These are phyloP conservation scores for Oegoconia quadripuncta DNA, from an alignment of 2,888 invertebrate genomes.

Conservation along the genomic window DNA sequence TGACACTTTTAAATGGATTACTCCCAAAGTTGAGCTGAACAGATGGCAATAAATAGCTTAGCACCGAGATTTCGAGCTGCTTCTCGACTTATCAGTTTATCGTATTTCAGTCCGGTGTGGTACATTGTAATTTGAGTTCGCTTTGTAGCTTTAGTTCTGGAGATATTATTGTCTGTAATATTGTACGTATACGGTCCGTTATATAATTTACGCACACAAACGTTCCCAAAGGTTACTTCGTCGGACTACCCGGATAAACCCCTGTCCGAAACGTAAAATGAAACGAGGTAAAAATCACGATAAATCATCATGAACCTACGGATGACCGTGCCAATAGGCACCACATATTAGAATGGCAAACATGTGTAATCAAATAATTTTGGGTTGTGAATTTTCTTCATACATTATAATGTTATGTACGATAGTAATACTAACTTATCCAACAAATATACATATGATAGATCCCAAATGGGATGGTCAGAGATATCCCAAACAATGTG, in stretches of 20 bases:
- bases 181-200: too few relatives aligned
- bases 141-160: too few relatives aligned
- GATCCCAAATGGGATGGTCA: too few relatives aligned
- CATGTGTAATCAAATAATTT: too few relatives aligned
- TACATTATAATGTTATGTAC: too few relatives aligned
- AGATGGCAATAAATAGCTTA: slow-evolving; percentile 41
- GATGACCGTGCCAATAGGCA: not conserved
- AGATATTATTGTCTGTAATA: too few relatives aligned
- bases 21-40: slow-evolving; percentile 40
- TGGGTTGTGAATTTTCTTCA: too few relatives aligned
- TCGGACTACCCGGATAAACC: slow-evolving; percentile 1
- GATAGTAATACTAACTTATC: too few relatives aligned
- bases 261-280: slow-evolving; percentile 2
- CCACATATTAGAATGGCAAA: too few relatives aligned
- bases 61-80: slow-evolving; percentile 29
- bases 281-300: slow-evolving; percentile 5
- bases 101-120: not conserved
- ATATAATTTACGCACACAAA: not conserved
- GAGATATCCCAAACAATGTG: too few relatives aligned
- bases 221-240: not conserved
- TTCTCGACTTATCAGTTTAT: slow-evolving; percentile 29
- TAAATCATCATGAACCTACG: slow-evolving; percentile 2
- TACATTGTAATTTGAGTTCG: not conserved
- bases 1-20: slow-evolving; percentile 66
- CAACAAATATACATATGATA: too few relatives aligned